Conservation (phyloP, 2,888 invertebrate species). For the Lasioglossum vierecki region DNA sequence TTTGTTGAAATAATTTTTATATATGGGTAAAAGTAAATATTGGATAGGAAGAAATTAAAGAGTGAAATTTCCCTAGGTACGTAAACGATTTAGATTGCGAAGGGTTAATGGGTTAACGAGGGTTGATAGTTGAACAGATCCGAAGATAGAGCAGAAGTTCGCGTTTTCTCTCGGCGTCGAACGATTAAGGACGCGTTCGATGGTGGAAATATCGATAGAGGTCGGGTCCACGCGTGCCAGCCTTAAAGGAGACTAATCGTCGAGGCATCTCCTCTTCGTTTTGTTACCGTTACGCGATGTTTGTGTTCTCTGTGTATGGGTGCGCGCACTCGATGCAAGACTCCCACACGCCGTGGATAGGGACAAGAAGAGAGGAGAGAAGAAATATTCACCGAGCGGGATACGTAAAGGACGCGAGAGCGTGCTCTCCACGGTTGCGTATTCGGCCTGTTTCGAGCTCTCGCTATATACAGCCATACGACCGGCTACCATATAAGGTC, state of each 20-base stretch:
- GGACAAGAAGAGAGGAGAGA: slow-evolving; percentile 13
- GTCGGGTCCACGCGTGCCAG: background rate
- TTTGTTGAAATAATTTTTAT: no score
- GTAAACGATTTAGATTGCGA: no score
- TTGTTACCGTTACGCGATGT: slow-evolving; percentile 65
- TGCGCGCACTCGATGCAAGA: slow-evolving; percentile 16
- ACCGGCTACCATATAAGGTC: slow-evolving; percentile 79
- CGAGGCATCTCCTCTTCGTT: slow-evolving; percentile 52
- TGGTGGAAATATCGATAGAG: background rate
- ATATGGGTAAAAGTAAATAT: no score
- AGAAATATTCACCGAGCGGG: slow-evolving; percentile 51
- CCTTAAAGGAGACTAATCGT: slow-evolving; percentile 35
- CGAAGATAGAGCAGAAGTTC: background rate
- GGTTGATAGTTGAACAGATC: background rate
- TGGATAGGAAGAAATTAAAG: background rate
- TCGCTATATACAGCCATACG: slow-evolving; percentile 76
- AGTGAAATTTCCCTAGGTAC: no score
- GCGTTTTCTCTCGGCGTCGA: background rate
- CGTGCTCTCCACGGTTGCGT: slow-evolving; percentile 70
- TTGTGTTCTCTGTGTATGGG: background rate
- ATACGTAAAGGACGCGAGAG: slow-evolving; percentile 60
- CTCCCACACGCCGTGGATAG: slow-evolving; percentile 29
- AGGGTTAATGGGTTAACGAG: background rate
- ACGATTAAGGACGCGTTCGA: slow-evolving; percentile 2
- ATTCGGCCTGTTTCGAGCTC: slow-evolving; percentile 78